Evolutionary conservation across 2,888 invertebrate genomes (phyloP).

Genomic region (Zygogramma bicolorata): DNA sequence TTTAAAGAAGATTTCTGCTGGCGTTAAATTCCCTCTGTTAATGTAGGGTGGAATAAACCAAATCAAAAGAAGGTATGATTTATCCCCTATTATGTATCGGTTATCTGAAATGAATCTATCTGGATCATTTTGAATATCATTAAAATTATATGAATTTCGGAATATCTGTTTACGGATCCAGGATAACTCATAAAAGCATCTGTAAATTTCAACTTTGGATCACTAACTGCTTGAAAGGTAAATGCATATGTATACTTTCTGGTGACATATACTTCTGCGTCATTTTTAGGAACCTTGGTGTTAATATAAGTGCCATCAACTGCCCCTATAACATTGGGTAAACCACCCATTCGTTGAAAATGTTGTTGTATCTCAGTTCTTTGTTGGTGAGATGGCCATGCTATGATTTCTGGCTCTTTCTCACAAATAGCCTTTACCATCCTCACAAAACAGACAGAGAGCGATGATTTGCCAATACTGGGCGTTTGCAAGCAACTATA

Average conservation of each 20-base stretch:
- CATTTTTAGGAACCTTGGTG: constrained; percentile 46
- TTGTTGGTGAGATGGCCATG: background rate
- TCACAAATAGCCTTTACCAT: constrained; percentile 11
- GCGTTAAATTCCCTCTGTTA: constrained; percentile 18
- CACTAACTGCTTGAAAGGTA: constrained; percentile 48
- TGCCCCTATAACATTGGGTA: constrained; percentile 29
- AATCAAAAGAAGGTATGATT: constrained; percentile 45
- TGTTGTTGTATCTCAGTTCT: background rate
- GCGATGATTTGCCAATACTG: constrained; percentile 31
- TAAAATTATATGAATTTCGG: constrained; percentile 49
- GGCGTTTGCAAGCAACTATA: constrained; percentile 37
- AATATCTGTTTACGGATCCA: constrained; percentile 50
- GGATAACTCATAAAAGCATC: constrained; percentile 52
- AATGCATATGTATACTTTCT: constrained; percentile 48
- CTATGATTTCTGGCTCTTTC: background rate
- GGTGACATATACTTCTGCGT: constrained; percentile 47
- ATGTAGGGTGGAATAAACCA: constrained; percentile 44
- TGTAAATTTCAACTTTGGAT: constrained; percentile 38
- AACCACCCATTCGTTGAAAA: background rate
- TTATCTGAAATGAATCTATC: constrained; percentile 19
- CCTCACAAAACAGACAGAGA: constrained; percentile 30
- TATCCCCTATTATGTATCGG: constrained; percentile 48
- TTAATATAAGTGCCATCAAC: constrained; percentile 49
- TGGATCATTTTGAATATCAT: constrained; percentile 22
- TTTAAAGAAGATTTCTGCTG: constrained; percentile 11